Base-by-base conservation (phyloP, 1,140 invertebrate species). In the Drosophila repleta region DNA sequence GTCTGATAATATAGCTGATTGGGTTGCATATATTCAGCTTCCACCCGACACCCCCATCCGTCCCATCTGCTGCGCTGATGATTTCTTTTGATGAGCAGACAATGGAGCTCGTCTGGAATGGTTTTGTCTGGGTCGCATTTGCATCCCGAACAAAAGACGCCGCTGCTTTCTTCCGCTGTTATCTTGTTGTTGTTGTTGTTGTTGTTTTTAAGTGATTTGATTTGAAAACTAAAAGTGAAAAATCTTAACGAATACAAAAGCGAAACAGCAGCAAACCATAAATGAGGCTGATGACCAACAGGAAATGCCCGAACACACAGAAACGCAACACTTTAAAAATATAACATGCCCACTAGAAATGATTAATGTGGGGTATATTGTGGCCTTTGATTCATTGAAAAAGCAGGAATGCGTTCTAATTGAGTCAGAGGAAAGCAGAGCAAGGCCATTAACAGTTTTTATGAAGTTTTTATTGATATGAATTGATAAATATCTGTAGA, bases 51-150 rank as follows among this genome's bases (percentile, higher is more conserved):
- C 20, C 10, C 53, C 17, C 24, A 17, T 17, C 10, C 53, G 51
- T 20, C 29, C 58, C 26, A 48, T 41, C 35, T 32, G 35, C 56
- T 45, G 55, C 53, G 55, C 70, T 65, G 63, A 62, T 83, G 69
- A 82, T 82, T 79, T 82, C 79, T 82, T 83, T 82, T 82, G 79
- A 82, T 79, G 80, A 72, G 51, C 26, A 32, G 24, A 57, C 79
- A 81, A 81, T 82, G 79, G 55, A 60, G 53, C 53, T 53, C 35
- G 55, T 48, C 35, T 48, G 26, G 60, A 67, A 68, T 79, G 51
- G 56, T 67, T 51, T 48, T 70, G 56, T 74, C 72, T 72, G 69
- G 37, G 53, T 18, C 63, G 69, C 69, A 72, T 72, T 72, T 72
- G 69, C 69, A 72, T 72, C 11, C 8, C 48, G 48, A 66, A 72